A percentile compares a stretch with the other conserved stretches of the same genome.
These are phyloP conservation scores for Microcebus lehilahytsara DNA, from an alignment of 2,113 vertebrate genomes.

Conservation along the genomic window DNA sequence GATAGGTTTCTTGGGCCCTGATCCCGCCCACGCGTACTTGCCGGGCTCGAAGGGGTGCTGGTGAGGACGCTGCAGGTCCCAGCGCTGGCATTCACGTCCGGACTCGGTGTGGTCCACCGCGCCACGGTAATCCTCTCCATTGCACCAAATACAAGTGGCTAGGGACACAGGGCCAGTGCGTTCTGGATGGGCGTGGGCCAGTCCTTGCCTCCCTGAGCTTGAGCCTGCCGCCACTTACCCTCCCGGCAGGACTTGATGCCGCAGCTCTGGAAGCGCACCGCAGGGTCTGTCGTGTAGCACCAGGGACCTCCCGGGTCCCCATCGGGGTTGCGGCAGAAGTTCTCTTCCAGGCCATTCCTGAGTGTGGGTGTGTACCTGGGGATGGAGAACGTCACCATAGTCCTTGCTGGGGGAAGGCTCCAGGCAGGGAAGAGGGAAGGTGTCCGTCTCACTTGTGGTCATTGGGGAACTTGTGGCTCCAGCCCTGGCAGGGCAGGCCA, in stretches of 20 bases:
- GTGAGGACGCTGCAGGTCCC: constrained; percentile 96
- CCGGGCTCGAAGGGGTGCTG: constrained; percentile 93
- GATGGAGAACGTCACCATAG: background rate
- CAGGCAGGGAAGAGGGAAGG: too few species aligned
- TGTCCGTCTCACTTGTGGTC: constrained; percentile 87
- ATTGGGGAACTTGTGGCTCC: constrained; percentile 93
- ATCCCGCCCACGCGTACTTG: constrained; percentile 84
- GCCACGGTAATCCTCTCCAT: constrained; percentile 95
- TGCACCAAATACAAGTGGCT: constrained; percentile 94
- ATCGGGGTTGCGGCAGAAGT: constrained; percentile 97
- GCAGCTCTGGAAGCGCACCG: constrained; percentile 91
- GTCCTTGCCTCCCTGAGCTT: background rate
- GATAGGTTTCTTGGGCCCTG: accelerated
- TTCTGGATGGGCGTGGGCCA: background rate
- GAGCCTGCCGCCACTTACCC: background rate
- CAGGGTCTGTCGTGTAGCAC: constrained; percentile 93
- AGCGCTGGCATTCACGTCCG: constrained; percentile 94
- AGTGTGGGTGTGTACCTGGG: constrained; percentile 89
- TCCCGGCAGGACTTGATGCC: constrained; percentile 87
- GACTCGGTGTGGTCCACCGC: constrained; percentile 90
- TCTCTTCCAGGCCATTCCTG: constrained; percentile 92
- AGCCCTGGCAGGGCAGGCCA: constrained; percentile 91
- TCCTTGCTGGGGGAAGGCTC: background rate
- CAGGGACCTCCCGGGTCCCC: constrained; percentile 91
- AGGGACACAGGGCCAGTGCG: constrained; percentile 29